Evolutionary conservation across 2,113 vertebrate species (phyloP).

Genomic region (Leucosticte australis): DNA sequence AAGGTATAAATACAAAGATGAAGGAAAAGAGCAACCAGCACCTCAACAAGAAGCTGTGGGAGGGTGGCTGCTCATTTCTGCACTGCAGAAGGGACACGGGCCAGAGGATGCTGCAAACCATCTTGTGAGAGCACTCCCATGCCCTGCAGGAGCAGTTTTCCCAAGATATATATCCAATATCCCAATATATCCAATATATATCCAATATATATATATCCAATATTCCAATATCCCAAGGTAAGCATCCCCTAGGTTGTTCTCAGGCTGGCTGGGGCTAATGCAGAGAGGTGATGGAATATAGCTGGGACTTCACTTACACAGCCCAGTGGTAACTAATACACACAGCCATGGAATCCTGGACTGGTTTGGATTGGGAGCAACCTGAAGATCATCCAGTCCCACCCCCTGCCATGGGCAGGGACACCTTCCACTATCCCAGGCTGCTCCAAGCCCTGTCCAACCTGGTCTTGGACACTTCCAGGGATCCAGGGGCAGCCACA

Average conservation of each 20-base stretch:
- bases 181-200: too few species aligned
- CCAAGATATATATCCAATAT: too few species aligned
- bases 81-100: rapidly evolving
- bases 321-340: not conserved
- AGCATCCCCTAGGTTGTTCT: not conserved
- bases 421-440: not conserved
- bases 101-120: not conserved
- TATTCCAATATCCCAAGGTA: too few species aligned
- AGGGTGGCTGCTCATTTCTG: not conserved
- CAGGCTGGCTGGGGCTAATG: not conserved
- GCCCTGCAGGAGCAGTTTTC: not conserved
- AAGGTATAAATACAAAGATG: not conserved
- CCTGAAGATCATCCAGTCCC: not conserved
- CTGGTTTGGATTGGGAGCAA: not conserved
- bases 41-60: not conserved
- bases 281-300: not conserved
- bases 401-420: not conserved
- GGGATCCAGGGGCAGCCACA: not conserved
- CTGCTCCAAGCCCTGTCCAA: rapidly evolving
- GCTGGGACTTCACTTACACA: not conserved
- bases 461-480: not conserved
- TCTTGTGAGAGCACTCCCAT: rapidly evolving
- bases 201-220: too few species aligned
- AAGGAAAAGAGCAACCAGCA: not conserved
- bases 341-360: not conserved